phyloP scores from a whole-genome alignment of 2,113 vertebrate genomes.

The Drymodes brunneopygia region DNA sequence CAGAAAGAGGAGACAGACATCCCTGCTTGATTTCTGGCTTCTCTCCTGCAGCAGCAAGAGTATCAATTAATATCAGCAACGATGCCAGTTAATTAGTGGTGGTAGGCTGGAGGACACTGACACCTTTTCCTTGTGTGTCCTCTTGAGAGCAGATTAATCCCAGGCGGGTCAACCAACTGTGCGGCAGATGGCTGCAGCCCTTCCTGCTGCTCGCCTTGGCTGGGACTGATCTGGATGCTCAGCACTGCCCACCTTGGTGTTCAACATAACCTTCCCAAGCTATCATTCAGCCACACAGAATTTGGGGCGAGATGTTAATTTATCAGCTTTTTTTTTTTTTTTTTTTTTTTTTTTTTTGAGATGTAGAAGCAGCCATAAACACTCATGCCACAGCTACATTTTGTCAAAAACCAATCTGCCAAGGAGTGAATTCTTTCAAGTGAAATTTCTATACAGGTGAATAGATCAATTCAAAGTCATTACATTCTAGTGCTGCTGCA shows the following conservation, averaged over 20 bases:
- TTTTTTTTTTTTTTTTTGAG: neutral
- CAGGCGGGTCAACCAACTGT: neutral
- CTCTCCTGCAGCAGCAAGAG: neutral
- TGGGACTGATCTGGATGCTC: neutral
- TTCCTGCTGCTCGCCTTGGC: neutral
- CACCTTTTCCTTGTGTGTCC: neutral
- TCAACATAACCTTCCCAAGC: neutral
- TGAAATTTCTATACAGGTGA: neutral
- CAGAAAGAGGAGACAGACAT: neutral
- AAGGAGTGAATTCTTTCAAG: neutral
- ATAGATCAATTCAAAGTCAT: neutral
- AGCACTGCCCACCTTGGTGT: neutral
- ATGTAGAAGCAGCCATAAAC: neutral
- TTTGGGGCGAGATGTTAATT: rapidly evolving
- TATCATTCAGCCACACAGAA: neutral
- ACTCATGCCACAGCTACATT: neutral
- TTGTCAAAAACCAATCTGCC: neutral
- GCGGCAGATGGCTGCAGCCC: neutral
- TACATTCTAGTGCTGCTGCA: neutral
- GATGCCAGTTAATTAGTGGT: neutral
- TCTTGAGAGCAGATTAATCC: neutral
- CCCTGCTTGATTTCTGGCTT: neutral
- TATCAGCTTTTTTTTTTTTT: neutral
- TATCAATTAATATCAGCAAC: neutral
- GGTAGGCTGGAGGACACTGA: neutral